phyloP scores from a whole-genome alignment of 2,113 vertebrate species.

The Vidua macroura region DNA sequence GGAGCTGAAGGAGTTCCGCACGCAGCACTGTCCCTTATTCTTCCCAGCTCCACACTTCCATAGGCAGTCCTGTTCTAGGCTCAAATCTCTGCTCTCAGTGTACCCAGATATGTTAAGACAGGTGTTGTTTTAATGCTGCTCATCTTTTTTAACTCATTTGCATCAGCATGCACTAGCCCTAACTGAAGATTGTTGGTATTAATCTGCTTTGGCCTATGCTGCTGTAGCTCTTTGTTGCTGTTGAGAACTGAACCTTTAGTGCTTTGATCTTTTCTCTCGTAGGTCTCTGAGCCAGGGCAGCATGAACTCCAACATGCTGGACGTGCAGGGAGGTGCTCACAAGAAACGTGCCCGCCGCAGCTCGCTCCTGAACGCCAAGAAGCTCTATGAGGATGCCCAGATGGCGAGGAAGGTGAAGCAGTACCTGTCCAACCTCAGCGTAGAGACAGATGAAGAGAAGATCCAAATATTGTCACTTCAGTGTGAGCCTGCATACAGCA shows the following conservation, averaged over 20 bases:
- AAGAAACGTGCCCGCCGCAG: slow-evolving; percentile 93
- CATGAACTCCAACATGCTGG: slow-evolving; percentile 95
- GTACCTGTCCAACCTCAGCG: slow-evolving; percentile 88
- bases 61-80: neutral
- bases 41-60: slow-evolving; percentile 27
- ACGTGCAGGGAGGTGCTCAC: slow-evolving; percentile 89
- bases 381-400: slow-evolving; percentile 95
- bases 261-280: neutral
- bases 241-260: neutral
- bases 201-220: slow-evolving; percentile 44
- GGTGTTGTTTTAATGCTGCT: slow-evolving; percentile 70
- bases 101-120: neutral
- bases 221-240: neutral
- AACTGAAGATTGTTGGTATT: slow-evolving; percentile 69
- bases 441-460: slow-evolving; percentile 92
- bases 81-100: slow-evolving; percentile 11
- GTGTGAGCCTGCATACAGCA: slow-evolving; percentile 91
- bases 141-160: slow-evolving; percentile 76
- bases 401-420: slow-evolving; percentile 98
- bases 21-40: neutral
- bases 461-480: slow-evolving; percentile 91
- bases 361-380: slow-evolving; percentile 94
- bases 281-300: slow-evolving; percentile 98
- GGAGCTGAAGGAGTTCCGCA: neutral
- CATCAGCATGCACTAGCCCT: slow-evolving; percentile 79